Evolutionary conservation across 2,797 vertebrate genomes (phyloP).

Genomic region (Macropus fuliginosus): DNA sequence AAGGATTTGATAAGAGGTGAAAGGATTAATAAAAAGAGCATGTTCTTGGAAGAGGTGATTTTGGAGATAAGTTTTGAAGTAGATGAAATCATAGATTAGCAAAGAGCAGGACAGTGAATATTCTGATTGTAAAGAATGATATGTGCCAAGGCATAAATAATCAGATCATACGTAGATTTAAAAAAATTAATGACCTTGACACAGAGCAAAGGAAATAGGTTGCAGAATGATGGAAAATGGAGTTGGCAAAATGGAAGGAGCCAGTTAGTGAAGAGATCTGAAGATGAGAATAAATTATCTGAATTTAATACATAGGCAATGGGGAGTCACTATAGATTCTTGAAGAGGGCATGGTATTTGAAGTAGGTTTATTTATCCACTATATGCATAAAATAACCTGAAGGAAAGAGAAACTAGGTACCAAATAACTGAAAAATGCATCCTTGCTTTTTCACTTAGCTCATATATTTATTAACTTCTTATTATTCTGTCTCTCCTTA

Average conservation of each 20-base stretch:
- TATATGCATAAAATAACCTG: conserved; percentile 5
- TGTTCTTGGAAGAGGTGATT: not conserved
- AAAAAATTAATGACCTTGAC: not conserved
- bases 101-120: not conserved
- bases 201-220: not conserved
- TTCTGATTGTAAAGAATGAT: not conserved
- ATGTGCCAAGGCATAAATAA: not conserved
- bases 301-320: not conserved
- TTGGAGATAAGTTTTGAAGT: not conserved
- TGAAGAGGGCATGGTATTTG: not conserved
- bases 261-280: not conserved
- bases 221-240: not conserved
- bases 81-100: conserved; percentile 8
- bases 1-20: not conserved
- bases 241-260: not conserved
- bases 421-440: too few species aligned
- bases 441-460: too few species aligned
- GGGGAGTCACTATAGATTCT: conserved; percentile 2
- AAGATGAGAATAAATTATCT: not conserved
- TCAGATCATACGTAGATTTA: not conserved
- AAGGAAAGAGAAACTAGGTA: not conserved
- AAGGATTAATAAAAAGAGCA: not conserved
- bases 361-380: not conserved
- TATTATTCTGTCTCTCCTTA: not conserved
- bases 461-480: too few species aligned